Evolutionary conservation across 2,888 invertebrate genomes (phyloP), one percentile per base, ranked within the genome.

Genomic region (Oxycera nigricornis): DNA sequence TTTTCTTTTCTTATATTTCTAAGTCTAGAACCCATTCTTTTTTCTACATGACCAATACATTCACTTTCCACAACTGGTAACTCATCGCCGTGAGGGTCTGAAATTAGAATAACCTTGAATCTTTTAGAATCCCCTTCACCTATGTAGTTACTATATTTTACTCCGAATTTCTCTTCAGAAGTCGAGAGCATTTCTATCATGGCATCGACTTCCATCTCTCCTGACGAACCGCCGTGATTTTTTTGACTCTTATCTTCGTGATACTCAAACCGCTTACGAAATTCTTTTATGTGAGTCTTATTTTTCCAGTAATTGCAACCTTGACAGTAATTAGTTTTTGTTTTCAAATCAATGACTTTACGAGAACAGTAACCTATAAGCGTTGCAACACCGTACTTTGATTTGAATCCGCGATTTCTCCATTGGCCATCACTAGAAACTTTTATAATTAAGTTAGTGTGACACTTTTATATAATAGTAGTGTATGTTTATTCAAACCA

Each of bases 1-100:
- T 55, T 20, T 28, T 61, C 31, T 61, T 30, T 61, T 61, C 61
- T 28, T 17, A 61, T n/a, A n/a, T 28, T 61, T 61, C 20, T 3
- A 30, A 61, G 61, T 61, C 31, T 30, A 31, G 30, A n/a, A 9
- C 17, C 55, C 24, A 55, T 55, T 24, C 24, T 55, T 26, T 22
- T 55, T 14, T 55, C 20, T 55, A 55, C 24, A 17, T 24, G 24
- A 2, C 55, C 20, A 24, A 55, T 24, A n/a, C 24, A 24, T 24
- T 55, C 24, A 24, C 24, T 55, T 50, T 50, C 17, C 6, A 50
- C 17, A 50, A 9, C 50, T 6, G 50, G 11, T 17, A 50, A 50
- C n/a, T n/a, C 35, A 35, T 35, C 35, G 6, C 11, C 35, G 35
- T 35, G 7, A 7, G 35, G 35, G 11, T 7, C 11, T 7, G 35